Evolutionary conservation across 2,797 vertebrate species (phyloP).

Genomic region (Gymnothorax reevesii): DNA sequence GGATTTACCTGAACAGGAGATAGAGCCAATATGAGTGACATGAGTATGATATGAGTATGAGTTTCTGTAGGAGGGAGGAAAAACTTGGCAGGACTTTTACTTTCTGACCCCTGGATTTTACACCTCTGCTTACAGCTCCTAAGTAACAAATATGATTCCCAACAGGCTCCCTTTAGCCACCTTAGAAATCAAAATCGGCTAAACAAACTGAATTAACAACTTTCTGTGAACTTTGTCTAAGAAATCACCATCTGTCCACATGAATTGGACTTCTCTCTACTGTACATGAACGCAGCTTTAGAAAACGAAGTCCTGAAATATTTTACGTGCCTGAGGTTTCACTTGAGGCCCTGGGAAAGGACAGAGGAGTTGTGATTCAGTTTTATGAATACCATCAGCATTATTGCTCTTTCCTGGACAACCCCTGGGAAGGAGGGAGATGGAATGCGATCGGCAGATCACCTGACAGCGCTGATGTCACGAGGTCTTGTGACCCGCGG

Average conservation of each 20-base stretch:
- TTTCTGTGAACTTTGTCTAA: not conserved
- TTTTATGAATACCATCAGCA: not conserved
- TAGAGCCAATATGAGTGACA: no score
- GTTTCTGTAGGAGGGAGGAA: no score
- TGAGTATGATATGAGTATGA: no score
- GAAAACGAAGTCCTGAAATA: not conserved
- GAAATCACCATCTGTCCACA: not conserved
- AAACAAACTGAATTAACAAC: not conserved
- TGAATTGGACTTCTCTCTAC: conserved; percentile 3
- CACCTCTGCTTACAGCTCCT: not conserved
- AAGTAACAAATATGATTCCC: not conserved
- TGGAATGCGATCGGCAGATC: conserved; percentile 24
- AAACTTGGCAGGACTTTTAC: no score
- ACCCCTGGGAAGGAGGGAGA: conserved; percentile 23
- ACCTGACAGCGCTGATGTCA: conserved; percentile 25
- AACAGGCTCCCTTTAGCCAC: not conserved
- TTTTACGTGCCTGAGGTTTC: not conserved
- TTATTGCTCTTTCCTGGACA: not conserved
- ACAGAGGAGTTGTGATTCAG: not conserved
- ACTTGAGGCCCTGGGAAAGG: conserved; percentile 5
- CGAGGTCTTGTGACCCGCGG: conserved; percentile 20
- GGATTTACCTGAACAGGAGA: no score
- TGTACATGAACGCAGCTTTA: no score
- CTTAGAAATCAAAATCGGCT: not conserved
- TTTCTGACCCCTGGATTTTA: no score